These are phyloP conservation scores for Poeciliopsis turrubarensis DNA, from an alignment of 2,113 vertebrate genomes.

Conservation along the genomic window DNA sequence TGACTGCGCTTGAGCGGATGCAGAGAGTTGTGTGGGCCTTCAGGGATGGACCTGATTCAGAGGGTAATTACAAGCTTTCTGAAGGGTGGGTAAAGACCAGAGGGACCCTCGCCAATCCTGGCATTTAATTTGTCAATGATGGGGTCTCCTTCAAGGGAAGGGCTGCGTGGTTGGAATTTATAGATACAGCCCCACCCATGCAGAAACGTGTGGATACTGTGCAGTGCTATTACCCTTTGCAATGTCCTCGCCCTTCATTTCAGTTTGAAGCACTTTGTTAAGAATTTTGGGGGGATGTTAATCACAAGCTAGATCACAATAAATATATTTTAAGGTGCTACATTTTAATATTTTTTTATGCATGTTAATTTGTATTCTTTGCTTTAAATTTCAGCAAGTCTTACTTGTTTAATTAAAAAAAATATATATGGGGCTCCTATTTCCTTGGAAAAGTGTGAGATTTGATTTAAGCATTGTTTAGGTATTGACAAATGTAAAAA, in stretches of 20 bases:
- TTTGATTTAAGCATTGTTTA: background rate
- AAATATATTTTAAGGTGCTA: too few relatives aligned
- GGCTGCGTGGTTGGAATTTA: slow-evolving; percentile 69
- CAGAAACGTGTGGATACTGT: slow-evolving; percentile 42
- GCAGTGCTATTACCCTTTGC: slow-evolving; percentile 41
- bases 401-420: too few relatives aligned
- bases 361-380: too few relatives aligned
- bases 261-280: background rate
- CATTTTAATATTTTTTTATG: too few relatives aligned
- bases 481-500: background rate
- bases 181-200: slow-evolving; percentile 63
- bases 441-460: background rate
- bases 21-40: slow-evolving; percentile 34
- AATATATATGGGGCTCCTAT: background rate
- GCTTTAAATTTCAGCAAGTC: too few relatives aligned
- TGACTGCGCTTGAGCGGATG: slow-evolving; percentile 19
- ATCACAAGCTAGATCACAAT: background rate
- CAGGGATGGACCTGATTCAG: slow-evolving; percentile 54
- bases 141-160: slow-evolving; percentile 62
- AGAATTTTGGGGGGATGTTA: background rate
- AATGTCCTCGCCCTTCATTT: slow-evolving; percentile 47
- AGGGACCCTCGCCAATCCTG: slow-evolving; percentile 59
- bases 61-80: slow-evolving; percentile 69
- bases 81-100: slow-evolving; percentile 56
- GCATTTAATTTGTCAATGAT: slow-evolving; percentile 69